Conservation (phyloP, 2,888 invertebrate species). For the Lochmaea capreae region DNA sequence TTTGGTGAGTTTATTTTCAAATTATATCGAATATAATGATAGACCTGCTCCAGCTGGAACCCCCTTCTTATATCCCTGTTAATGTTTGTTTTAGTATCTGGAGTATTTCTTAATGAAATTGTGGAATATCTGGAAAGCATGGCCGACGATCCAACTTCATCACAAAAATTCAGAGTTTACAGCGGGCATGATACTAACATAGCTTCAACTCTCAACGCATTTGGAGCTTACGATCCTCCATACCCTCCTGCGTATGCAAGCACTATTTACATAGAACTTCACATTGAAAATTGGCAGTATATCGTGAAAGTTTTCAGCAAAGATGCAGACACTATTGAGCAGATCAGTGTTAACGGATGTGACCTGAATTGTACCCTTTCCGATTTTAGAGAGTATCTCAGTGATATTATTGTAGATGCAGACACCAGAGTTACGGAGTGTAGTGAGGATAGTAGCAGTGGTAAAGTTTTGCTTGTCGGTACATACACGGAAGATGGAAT, state of each 20-base stretch:
- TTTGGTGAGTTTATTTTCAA: conserved; percentile 1
- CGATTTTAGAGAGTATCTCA: conserved; percentile 20
- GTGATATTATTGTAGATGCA: conserved; percentile 18
- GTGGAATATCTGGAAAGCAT: conserved; percentile 33
- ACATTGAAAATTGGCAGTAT: not conserved
- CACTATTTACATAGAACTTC: conserved; percentile 69
- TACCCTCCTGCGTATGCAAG: conserved; percentile 17
- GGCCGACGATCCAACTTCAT: conserved; percentile 14
- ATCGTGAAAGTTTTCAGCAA: conserved; percentile 35
- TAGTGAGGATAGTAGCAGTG: not conserved
- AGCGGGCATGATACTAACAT: conserved; percentile 27
- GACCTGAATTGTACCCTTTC: conserved; percentile 26
- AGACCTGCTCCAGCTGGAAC: too few relatives aligned
- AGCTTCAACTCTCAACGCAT: conserved; percentile 6
- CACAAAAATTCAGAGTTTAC: conserved; percentile 19
- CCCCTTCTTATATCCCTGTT: not conserved
- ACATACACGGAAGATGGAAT: not conserved
- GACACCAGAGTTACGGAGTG: conserved; percentile 23
- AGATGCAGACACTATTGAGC: conserved; percentile 20
- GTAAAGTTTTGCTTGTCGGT: not conserved
- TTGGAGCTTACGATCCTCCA: conserved; percentile 8
- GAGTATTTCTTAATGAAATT: conserved; percentile 26
- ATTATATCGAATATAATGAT: not conserved
- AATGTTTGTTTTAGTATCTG: conserved; percentile 29
- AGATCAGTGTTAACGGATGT: conserved; percentile 33